Evolutionary conservation across 2,888 invertebrate genomes (phyloP).

Genomic region (Melinaea marsaeus): DNA sequence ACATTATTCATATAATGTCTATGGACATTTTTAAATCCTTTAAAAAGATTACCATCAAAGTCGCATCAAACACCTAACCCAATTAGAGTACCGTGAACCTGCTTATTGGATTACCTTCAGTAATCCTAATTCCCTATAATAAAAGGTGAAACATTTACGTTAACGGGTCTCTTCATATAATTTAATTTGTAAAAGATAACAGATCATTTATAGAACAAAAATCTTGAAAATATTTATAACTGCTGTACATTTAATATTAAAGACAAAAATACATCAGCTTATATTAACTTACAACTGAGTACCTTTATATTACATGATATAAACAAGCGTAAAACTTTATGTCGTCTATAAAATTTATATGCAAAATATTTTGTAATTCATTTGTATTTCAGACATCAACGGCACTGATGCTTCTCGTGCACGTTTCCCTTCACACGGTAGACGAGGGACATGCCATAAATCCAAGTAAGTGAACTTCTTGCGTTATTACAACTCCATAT

Average conservation of each 20-base stretch:
- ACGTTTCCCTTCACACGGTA: slow-evolving; percentile 71
- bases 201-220: not conserved
- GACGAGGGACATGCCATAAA: slow-evolving; percentile 71
- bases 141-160: slow-evolving; percentile 10
- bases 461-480: slow-evolving; percentile 57
- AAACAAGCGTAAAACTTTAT: not conserved
- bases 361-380: not conserved
- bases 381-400: slow-evolving; percentile 63
- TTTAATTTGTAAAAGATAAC: not conserved
- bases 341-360: not conserved
- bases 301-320: no score
- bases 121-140: slow-evolving; percentile 21
- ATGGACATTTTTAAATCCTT: slow-evolving; percentile 12
- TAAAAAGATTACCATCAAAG: slow-evolving; percentile 31
- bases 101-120: slow-evolving; percentile 29
- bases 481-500: slow-evolving; percentile 17
- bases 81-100: slow-evolving; percentile 27
- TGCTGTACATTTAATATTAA: not conserved
- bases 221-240: not conserved
- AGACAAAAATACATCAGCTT: no score
- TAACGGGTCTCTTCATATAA: slow-evolving; percentile 9
- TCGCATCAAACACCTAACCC: slow-evolving; percentile 27
- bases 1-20: not conserved
- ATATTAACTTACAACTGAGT: no score
- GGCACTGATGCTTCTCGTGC: slow-evolving; percentile 61